Conservation (phyloP, 2,797 vertebrate genomes). For the Hephaestus fuliginosus region DNA sequence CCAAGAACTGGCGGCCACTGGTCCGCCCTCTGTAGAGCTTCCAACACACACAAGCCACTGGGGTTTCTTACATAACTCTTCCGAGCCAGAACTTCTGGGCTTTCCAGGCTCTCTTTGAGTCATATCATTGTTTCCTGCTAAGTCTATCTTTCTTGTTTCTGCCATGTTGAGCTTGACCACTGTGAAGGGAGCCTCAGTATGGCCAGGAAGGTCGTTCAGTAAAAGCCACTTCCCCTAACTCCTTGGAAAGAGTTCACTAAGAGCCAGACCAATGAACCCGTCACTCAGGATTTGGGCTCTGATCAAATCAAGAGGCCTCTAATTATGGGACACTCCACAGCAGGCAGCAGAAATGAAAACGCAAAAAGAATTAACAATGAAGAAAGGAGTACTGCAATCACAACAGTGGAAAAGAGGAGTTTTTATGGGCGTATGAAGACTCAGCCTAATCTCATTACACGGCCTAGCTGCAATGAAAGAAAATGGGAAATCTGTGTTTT, state of each 20-base stretch:
- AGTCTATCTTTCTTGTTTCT: slow-evolving; percentile 57
- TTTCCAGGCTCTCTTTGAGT: slow-evolving; percentile 70
- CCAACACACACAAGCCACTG: slow-evolving; percentile 76
- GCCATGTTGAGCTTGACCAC: slow-evolving; percentile 63
- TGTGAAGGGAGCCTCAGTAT: slow-evolving; percentile 43
- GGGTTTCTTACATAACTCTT: slow-evolving; percentile 76
- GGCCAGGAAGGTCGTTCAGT: slow-evolving; percentile 49
- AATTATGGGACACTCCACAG: slow-evolving; percentile 57
- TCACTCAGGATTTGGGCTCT: slow-evolving; percentile 64
- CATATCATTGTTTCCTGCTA: slow-evolving; percentile 74
- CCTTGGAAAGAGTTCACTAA: slow-evolving; percentile 48
- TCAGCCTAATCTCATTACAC: slow-evolving; percentile 53
- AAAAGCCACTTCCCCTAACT: slow-evolving; percentile 55
- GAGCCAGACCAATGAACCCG: slow-evolving; percentile 52
- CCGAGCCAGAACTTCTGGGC: slow-evolving; percentile 70
- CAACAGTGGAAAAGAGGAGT: slow-evolving; percentile 36
- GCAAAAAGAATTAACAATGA: slow-evolving; percentile 59
- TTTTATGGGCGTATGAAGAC: slow-evolving; percentile 28
- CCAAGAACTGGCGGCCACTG: slow-evolving; percentile 71
- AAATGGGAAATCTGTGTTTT: slow-evolving; percentile 27
- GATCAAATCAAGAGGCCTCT: slow-evolving; percentile 63
- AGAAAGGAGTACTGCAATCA: slow-evolving; percentile 50
- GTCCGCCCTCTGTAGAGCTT: slow-evolving; percentile 73
- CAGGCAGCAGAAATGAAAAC: slow-evolving; percentile 55
- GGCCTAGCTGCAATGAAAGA: slow-evolving; percentile 9